These are phyloP conservation scores for Lathamus discolor DNA, from an alignment of 2,113 vertebrate species.

Conservation along the genomic window DNA sequence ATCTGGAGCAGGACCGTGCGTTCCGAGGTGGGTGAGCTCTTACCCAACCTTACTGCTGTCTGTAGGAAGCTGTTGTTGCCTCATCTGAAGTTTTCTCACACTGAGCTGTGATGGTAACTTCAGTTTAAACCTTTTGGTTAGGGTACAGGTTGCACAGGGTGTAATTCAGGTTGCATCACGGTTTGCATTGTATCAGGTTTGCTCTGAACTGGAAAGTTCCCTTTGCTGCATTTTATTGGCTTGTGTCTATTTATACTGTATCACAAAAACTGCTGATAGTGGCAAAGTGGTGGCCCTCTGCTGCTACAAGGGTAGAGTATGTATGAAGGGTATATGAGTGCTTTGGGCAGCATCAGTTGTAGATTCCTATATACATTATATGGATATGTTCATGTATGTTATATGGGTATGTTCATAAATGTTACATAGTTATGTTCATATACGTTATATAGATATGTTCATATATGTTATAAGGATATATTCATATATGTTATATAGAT, in stretches of 20 bases:
- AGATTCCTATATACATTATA: not conserved
- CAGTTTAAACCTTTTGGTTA: not conserved
- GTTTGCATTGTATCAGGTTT: not conserved
- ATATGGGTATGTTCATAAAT: too few species aligned
- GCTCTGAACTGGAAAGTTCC: not conserved
- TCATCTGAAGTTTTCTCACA: not conserved
- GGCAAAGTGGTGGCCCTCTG: not conserved
- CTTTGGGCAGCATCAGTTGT: not conserved
- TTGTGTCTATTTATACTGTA: not conserved
- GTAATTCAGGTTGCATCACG: accelerated
- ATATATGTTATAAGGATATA: not conserved
- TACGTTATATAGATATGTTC: not conserved
- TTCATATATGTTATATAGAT: accelerated
- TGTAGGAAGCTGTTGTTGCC: not conserved
- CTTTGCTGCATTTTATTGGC: not conserved
- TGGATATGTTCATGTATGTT: too few species aligned
- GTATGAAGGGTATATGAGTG: not conserved
- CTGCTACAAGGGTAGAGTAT: not conserved
- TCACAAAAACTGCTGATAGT: not conserved
- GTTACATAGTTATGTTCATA: too few species aligned
- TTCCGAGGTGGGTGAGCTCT: not conserved
- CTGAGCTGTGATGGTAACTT: not conserved
- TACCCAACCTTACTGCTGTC: accelerated
- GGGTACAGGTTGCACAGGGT: accelerated
- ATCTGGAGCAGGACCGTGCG: not conserved